Conservation (phyloP, 35 echinoderm and acorn worm genomes). For the Anneissia japonica region DNA sequence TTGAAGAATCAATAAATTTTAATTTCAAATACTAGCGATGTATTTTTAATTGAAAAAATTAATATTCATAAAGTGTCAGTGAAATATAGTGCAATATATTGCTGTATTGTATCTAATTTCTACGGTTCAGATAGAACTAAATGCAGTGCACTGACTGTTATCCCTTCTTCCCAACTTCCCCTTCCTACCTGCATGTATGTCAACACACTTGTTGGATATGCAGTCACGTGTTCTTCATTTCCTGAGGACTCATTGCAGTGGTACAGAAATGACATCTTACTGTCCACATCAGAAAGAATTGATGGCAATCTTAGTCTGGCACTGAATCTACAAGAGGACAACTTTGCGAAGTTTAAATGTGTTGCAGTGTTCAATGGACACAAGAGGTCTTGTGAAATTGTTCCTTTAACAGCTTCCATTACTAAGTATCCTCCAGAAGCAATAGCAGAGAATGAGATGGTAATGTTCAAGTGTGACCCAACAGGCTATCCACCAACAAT, state of each 20-base stretch:
- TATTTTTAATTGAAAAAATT: background rate
- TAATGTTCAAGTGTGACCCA: too few relatives aligned
- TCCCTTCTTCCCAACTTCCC: background rate
- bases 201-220: background rate
- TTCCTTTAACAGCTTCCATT: background rate
- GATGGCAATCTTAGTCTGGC: background rate
- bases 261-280: background rate
- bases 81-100: background rate
- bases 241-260: background rate
- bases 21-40: background rate
- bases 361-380: background rate
- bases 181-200: background rate
- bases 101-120: background rate
- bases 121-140: too few relatives aligned
- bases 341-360: background rate
- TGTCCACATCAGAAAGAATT: background rate
- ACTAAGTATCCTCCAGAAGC: background rate
- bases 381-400: background rate
- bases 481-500: too few relatives aligned
- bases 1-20: background rate
- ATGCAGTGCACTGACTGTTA: background rate
- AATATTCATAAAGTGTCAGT: background rate
- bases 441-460: too few relatives aligned
- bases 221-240: background rate
- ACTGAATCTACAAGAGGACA: background rate